Evolutionary conservation across 2,888 invertebrate genomes (phyloP), one percentile per base, ranked within the genome.

Genomic region (Lacanobia wlatinum): DNA sequence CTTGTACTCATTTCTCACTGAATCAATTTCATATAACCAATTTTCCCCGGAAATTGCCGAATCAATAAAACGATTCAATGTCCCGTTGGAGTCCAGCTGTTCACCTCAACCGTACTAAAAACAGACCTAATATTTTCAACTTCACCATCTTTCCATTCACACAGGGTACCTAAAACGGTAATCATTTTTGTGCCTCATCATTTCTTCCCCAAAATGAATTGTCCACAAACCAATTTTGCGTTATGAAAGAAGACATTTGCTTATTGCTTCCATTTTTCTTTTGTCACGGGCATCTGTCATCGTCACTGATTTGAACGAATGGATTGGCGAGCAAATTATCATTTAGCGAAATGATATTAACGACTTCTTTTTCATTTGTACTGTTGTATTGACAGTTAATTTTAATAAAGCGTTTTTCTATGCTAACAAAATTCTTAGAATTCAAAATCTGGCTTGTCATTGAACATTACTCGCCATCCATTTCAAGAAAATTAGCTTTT

Each of bases 231-330:
- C 94, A 94, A 95, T 95, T 95, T 93, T 86, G 88, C 92, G 88
- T 94, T 94, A 95, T 95, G 93, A 95, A 94, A 92, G 92, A 91
- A 90, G 90, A 91, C 92, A 94, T 95, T 95, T 94, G 93, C 93
- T 94, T 95, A 95, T 94, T 94, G 90, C 93, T 90, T 85, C 89
- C 90, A 91, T 91, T 93, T 94, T 92, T 90, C 92, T 92, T 92
- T 94, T 93, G 92, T 93, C 87, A 84, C 79, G 86, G 78, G 87
- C 91, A 93, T 93, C 92, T 92, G 92, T 92, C 92, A 92, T 90
- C 90, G 87, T 91, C 91, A 89, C 84, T 87, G 89, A 90, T 90
- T 91, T 87, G 78, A 85, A 81, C 76, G 87, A 90, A 90, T 90
- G 89, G 87, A 90, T 90, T 89, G 88, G 83, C 85, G 88, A 88